Base-by-base conservation (phyloP, 1,140 invertebrate species). In the Agrypnia vestita region DNA sequence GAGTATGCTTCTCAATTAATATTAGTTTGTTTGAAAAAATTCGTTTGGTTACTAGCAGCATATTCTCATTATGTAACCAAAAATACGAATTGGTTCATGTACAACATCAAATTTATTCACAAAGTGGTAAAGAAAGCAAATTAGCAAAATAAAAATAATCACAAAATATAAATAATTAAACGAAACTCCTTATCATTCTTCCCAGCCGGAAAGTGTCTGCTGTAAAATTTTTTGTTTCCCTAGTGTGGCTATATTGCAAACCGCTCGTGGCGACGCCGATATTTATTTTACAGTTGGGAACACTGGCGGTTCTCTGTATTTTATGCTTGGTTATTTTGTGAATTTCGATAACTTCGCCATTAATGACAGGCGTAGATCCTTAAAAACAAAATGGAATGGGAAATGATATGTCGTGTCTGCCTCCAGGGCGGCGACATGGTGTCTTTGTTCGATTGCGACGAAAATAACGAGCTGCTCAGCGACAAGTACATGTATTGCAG, bases 401-500 rank as follows among this genome's bases (percentile, higher is more conserved):
- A 90, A 86, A 86, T 88, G 86, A 90, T 91, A 61, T 92, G 91
- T 83, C 85, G 91, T 64, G 87, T 91, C 80, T 92, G 91, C 83
- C 84, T 92, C 76, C 89, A 90, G 81, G 88, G 87, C 67, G 90
- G 90, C 56, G 88, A 89, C 83, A 88, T 90, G 85, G 89, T 89
- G 73, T 90, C 89, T n/a, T 85, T 91, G 3, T 91, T 90, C 82
- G 88, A 89, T 85, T 89, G 88, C 84, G 90, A 91, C 79, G 87
- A 90, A 87, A 86, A 90, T 86, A 86, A 88, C 67, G 90, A 91
- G 83, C 90, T 90, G 85, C 89, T 92, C 46, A 85, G 88, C 78
- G 90, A 91, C 81, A 91, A 91, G 83, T 92, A 91, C 80, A 86
- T 86, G n/a, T 88, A 85, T 84, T 91, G 90, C 84, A 90, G 89